phyloP scores from a whole-genome alignment of 2,113 vertebrate genomes.

The Bagarius yarrelli region DNA sequence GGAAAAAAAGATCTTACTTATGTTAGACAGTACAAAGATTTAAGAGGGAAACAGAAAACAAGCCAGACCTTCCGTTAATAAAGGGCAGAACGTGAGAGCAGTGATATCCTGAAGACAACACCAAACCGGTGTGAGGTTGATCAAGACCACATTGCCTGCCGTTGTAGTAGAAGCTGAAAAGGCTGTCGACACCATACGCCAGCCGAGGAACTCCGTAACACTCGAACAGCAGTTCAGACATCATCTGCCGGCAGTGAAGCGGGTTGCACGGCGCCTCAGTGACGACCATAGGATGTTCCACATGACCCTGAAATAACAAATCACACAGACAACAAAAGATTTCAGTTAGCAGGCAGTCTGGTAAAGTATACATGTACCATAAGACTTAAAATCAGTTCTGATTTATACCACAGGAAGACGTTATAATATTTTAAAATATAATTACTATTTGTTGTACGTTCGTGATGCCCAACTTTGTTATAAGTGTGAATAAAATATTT shows the following conservation, averaged over 20 bases:
- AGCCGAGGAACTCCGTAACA: slow-evolving; percentile 89
- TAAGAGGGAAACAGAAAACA: background rate
- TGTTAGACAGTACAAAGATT: background rate
- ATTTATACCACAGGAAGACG: too few species aligned
- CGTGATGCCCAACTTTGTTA: too few species aligned
- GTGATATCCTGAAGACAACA: slow-evolving; percentile 91
- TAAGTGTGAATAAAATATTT: too few species aligned
- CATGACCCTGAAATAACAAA: slow-evolving; percentile 58
- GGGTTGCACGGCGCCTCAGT: slow-evolving; percentile 76
- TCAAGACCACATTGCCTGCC: slow-evolving; percentile 57
- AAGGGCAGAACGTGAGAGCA: slow-evolving; percentile 91
- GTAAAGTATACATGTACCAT: too few species aligned
- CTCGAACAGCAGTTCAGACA: slow-evolving; percentile 90
- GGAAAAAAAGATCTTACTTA: background rate
- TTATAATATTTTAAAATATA: too few species aligned
- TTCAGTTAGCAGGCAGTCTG: too few species aligned
- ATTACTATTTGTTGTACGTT: too few species aligned
- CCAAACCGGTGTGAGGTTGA: slow-evolving; percentile 75
- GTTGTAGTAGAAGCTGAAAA: slow-evolving; percentile 90
- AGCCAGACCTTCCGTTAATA: slow-evolving; percentile 85
- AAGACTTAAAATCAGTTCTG: too few species aligned
- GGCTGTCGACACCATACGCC: slow-evolving; percentile 86
- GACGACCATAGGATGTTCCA: slow-evolving; percentile 76
- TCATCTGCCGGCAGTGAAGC: slow-evolving; percentile 78
- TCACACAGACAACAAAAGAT: background rate